Base-by-base conservation (phyloP, 2,888 invertebrate species). In the Athalia circularis region DNA sequence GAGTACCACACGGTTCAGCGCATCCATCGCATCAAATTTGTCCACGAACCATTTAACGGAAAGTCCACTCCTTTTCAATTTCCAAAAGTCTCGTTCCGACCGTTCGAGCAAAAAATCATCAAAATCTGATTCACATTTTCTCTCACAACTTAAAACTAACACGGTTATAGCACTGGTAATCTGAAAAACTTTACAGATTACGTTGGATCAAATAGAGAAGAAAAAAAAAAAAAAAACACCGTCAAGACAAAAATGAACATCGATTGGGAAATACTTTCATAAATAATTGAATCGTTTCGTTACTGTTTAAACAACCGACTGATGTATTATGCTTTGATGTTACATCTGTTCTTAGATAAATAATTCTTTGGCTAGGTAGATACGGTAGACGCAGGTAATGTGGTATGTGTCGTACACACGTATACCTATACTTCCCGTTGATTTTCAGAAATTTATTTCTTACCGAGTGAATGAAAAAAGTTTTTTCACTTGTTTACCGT, bases 1-100 rank as follows among this genome's bases (percentile, higher is more conserved):
- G 89, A 98, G 93, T 90, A 97, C 96, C 87, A 98, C 97, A 89
- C 97, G 94, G 91, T 98, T 97, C 92, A 98, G 97, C 84, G 96
- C 95, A 94, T 97, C 96, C 95, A 96, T 95, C 81, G 81, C 88
- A 68, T 79, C 57, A 78, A 50, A 77, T 68, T 74, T 67, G 65
- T 76, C 57, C n/a, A 48, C 47, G 47, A 59, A 78, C 45, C 72
- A 72, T 72, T 61, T 45, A 59, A 72, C 57, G 62, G 15, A 50
- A 5, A 59, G 11, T 9, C 54, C 15, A 43, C 43, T 13, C 43
- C n/a, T 70, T 70, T 6, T 47, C 50, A 5, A 5, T 50, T 48
- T 50, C 29, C 6, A 70, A 29, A 45, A 70, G 43, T 70, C 43
- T n/a, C 48, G 8, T 15, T 67, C 67, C 48, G n/a, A 15, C 64